A percentile compares a stretch with the other conserved stretches of the same genome.
phyloP scores from a whole-genome alignment of 2,113 vertebrate genomes.

The Ptychochromis oligacanthus region DNA sequence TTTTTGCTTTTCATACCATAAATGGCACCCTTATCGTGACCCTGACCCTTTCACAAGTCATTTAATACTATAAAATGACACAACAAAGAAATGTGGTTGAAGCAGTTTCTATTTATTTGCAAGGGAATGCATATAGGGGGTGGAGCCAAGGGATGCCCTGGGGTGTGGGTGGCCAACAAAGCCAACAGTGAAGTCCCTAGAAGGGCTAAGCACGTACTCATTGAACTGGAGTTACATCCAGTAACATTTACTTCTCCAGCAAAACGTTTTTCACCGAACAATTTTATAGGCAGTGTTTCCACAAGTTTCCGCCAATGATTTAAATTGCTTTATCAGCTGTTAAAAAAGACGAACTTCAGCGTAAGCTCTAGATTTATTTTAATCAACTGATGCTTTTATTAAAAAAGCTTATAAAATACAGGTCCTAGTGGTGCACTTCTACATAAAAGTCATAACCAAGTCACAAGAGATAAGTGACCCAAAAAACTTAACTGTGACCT shows the following conservation, averaged over 20 bases:
- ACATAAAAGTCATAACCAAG: neutral
- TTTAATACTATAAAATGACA: neutral
- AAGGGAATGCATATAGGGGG: neutral
- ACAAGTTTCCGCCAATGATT: neutral
- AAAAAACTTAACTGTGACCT: fast-evolving
- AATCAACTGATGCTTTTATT: too few species aligned
- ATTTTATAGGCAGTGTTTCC: too few species aligned
- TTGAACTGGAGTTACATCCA: too few species aligned
- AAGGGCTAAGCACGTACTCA: neutral
- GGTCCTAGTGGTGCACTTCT: neutral
- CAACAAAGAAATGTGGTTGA: neutral
- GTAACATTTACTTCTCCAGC: neutral
- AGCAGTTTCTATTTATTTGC: neutral
- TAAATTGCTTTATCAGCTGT: too few species aligned
- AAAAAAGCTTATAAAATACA: neutral
- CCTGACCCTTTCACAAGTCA: neutral
- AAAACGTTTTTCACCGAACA: neutral
- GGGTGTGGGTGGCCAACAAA: neutral
- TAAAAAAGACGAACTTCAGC: neutral
- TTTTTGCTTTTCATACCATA: neutral
- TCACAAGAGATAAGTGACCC: neutral
- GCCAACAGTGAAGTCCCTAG: neutral
- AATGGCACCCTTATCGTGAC: neutral
- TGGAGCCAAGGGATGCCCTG: neutral
- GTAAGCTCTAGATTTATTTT: too few species aligned